Evolutionary conservation across 2,797 vertebrate species (phyloP), one percentile per base, ranked within the genome.

Genomic region (Echiichthys vipera): DNA sequence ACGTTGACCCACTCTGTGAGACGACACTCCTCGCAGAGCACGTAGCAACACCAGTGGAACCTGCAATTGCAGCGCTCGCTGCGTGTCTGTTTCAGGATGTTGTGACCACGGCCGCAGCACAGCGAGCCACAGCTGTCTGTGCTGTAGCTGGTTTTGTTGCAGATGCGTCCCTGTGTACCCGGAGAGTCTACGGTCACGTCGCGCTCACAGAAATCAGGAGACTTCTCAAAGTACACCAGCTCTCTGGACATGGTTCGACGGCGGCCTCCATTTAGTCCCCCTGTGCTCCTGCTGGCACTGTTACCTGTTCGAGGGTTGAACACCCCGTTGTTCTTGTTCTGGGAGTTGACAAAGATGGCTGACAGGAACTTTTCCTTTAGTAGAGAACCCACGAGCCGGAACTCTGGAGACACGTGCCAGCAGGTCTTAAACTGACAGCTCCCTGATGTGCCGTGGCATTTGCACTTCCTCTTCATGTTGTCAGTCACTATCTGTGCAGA

Each of bases 351-450:
- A 88, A 97, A 96, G 63, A 96, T 88, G 81, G 96, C 96, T 3
- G 95, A 93, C 71, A 94, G 84, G 88, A 97, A 95, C 82, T 95
- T 96, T 50, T 97, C 94, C 78, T 92, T 94, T 59, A 98, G 83
- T 3, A 96, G 84, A 22, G 96, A 92, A 53, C 96, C 96, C 68
- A 98, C 95, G 1, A 94, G 89, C 11, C 94, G 93, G 85, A 98
- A 97, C 84, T 98, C 97, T 6, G 97, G 96, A 27, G 95, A 96
- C 22, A 97, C 95, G 24, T 96, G 93, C 97, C 97, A 98, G 89
- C 97, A 98, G 15, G 97, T 98, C 90, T 97, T 97, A 81, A 98
- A 97, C 90, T 98, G 97, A 84, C 97, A 98, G 91, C 97, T 98
- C 77, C 97, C 97, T 1, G 97, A 98, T 0, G 96, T 96, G 59